Conservation (phyloP, 1,140 invertebrate species). For the Battus philenor region DNA sequence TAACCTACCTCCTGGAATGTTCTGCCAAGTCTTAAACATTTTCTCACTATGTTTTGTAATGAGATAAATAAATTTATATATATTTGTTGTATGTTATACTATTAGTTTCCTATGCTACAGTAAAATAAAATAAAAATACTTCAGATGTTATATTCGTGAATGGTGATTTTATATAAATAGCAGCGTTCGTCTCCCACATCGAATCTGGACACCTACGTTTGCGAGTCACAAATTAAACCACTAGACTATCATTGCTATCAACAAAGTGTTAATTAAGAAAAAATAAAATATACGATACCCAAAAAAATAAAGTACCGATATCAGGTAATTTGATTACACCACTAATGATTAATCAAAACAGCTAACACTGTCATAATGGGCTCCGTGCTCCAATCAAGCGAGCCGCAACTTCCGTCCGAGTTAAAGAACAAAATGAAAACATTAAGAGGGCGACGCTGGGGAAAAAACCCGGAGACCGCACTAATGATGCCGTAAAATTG, state of each 20-base stretch:
- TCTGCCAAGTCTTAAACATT: too few species aligned
- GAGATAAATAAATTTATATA: too few species aligned
- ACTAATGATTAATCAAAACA: constrained; percentile 2
- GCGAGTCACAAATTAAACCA: too few species aligned
- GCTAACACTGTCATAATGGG: not conserved
- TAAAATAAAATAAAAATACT: too few species aligned
- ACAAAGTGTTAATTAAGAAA: not conserved
- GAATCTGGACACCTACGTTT: too few species aligned
- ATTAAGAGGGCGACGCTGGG: not conserved
- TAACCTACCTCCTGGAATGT: too few species aligned
- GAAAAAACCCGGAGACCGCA: not conserved
- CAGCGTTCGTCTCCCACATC: too few species aligned
- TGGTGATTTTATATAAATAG: too few species aligned
- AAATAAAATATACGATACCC: not conserved
- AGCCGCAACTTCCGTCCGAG: constrained; percentile 3
- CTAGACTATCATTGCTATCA: not conserved
- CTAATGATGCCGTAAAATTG: constrained; percentile 13
- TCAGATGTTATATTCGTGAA: too few species aligned
- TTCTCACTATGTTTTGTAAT: too few species aligned
- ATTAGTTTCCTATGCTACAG: too few species aligned
- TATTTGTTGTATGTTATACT: too few species aligned
- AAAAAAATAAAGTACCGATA: not conserved
- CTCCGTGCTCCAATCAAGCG: constrained; percentile 1
- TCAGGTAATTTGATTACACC: constrained; percentile 2
- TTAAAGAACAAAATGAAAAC: constrained; percentile 7